Conservation (phyloP, 2,797 vertebrate species). For the Pangasius djambal region DNA sequence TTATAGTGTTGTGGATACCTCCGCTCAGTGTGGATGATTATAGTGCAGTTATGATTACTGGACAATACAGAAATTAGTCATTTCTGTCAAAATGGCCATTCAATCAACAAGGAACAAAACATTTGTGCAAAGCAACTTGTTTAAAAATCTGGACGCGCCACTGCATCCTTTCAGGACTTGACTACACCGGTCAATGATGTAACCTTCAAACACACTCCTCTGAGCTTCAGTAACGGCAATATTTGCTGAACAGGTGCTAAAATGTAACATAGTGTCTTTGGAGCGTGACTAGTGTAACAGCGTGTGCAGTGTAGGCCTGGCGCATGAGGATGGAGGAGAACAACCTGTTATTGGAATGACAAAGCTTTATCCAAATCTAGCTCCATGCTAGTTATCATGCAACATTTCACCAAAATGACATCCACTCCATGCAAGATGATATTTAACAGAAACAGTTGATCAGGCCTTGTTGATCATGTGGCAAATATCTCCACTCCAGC, state of each 20-base stretch:
- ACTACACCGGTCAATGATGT: background rate
- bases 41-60: background rate
- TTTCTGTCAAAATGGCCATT: background rate
- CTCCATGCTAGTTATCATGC: background rate
- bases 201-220: background rate
- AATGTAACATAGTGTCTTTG: background rate
- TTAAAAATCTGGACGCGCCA: background rate
- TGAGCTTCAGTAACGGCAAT: background rate
- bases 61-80: background rate
- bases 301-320: constrained; percentile 8
- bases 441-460: too few relatives aligned
- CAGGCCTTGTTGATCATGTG: background rate
- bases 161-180: background rate
- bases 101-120: background rate
- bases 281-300: background rate
- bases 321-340: background rate
- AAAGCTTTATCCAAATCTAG: background rate
- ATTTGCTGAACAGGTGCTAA: background rate
- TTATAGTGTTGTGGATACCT: background rate
- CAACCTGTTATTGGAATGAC: constrained; percentile 17
- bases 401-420: background rate
- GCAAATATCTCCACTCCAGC: background rate
- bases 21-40: background rate
- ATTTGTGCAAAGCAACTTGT: background rate
- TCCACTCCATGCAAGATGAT: background rate